Evolutionary conservation across 2,888 invertebrate genomes (phyloP), one percentile per base, ranked within the genome.

Genomic region (Parelbella ahira): DNA sequence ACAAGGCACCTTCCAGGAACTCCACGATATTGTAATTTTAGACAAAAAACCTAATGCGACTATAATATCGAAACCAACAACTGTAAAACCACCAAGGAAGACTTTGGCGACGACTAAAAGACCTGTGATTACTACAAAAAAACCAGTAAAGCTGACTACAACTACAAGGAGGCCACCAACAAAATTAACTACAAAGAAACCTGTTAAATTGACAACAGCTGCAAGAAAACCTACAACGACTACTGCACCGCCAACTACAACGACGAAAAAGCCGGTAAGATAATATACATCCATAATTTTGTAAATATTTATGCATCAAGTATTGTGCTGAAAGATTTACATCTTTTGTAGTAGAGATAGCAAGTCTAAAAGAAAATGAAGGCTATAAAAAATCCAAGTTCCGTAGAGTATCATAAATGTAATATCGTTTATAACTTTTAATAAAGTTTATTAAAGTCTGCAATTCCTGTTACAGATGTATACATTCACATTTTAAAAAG

Each of bases 1-100:
- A 1, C 94, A 95, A 73, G 94, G 92, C 1, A 95, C 95, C 12
- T 95, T 95, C 69, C 91, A 94, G 56, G 93, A 93, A 34, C 69
- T 96, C 5, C 93, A 93, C 53, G 94, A 95, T 54, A 91, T 95
- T 46, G 92, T 96, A 0, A 87, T 88, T 15, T 56, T 88, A 24
- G 87, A 87, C 46, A 83, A 73, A 38, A 84, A 86, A 38, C 78
- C 82, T 2, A 86, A 84, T 37, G 53, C 65, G n/a, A 83, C 82
- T 7, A 54, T 69, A 21, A 38, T 51, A 1, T 56, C 58, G n/a
- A 70, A 66, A 49, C 73, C 79, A 6, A 89, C 79, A 21, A 88
- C 89, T 0, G 62, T 68, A 0, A 78, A 72, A 23, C 83, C 83
- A 8, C 75, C 74, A n/a, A 80, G 68, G 42, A 78, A 74, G 33